Conservation (phyloP, 1,140 invertebrate genomes). For the Bombus huntii region DNA sequence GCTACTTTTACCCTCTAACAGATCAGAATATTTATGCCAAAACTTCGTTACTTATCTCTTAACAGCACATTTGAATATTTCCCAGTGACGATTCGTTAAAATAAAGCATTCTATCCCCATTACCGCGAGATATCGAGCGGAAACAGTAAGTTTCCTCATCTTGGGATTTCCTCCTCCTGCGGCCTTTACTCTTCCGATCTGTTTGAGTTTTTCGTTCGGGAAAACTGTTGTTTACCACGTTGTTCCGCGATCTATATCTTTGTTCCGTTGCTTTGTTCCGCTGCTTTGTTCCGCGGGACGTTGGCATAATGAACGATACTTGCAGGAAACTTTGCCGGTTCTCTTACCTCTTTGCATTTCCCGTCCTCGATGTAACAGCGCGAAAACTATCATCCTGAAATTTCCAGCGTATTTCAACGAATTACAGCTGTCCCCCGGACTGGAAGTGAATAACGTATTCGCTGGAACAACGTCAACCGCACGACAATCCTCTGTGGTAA, state of each 20-base stretch:
- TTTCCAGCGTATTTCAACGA: slow-evolving; percentile 6
- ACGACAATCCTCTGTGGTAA: background rate
- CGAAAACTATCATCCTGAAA: background rate
- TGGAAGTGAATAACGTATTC: slow-evolving; percentile 30
- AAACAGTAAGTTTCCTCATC: slow-evolving; percentile 28
- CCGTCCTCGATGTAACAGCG: slow-evolving; percentile 1
- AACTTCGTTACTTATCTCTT: background rate
- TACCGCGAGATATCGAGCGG: background rate
- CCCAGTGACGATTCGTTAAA: background rate
- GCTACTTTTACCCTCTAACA: too few species aligned
- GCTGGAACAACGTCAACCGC: background rate
- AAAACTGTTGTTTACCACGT: slow-evolving; percentile 53
- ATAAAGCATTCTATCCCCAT: too few species aligned
- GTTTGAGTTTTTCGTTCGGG: slow-evolving; percentile 40
- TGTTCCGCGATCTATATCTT: slow-evolving; percentile 35
- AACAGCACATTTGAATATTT: background rate
- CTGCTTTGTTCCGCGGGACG: background rate
- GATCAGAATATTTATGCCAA: background rate
- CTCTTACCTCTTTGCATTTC: background rate
- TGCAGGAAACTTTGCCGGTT: slow-evolving; percentile 38
- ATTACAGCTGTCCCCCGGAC: background rate
- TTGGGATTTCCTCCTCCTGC: background rate
- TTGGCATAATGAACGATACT: slow-evolving; percentile 53
- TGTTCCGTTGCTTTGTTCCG: slow-evolving; percentile 8
- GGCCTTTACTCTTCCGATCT: background rate